Conservation (phyloP, 2,113 vertebrate genomes). For the Brevimyrus niger region DNA sequence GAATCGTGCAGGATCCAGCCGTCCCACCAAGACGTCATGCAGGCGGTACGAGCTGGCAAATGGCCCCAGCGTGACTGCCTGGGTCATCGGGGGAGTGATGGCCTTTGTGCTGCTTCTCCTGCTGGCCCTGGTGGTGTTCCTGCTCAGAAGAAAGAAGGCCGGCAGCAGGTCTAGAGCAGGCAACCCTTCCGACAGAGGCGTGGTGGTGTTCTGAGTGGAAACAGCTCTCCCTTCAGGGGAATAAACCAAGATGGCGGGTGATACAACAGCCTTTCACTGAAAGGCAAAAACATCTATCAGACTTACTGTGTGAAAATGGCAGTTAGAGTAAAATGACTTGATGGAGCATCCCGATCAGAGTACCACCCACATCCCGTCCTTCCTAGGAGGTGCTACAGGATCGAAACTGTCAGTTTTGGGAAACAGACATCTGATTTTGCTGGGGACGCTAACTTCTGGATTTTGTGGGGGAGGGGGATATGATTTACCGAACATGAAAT, state of each 20-base stretch:
- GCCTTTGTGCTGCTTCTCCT: constrained; percentile 47
- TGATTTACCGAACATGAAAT: neutral
- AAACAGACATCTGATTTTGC: neutral
- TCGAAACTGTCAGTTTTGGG: neutral
- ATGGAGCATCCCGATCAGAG: neutral
- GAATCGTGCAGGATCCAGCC: constrained; percentile 40
- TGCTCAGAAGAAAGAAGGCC: constrained; percentile 51
- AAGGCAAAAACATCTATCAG: neutral
- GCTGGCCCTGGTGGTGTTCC: constrained; percentile 32
- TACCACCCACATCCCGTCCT: neutral
- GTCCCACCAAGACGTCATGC: constrained; percentile 30
- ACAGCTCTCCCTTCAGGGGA: neutral
- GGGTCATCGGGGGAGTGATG: constrained; percentile 53
- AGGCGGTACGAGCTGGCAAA: constrained; percentile 28
- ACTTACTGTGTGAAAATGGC: neutral
- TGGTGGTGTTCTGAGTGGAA: constrained; percentile 18
- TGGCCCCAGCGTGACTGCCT: constrained; percentile 40
- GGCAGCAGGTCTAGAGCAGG: constrained; percentile 28
- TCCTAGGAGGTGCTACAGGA: neutral
- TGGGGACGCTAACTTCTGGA: neutral
- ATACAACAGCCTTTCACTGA: neutral
- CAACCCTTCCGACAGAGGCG: neutral
- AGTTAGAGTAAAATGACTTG: neutral
- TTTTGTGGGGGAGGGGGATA: neutral
- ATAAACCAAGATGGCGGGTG: neutral